Conservation (phyloP, 2,113 vertebrate genomes). For the Paracanthobrama guichenoti region DNA sequence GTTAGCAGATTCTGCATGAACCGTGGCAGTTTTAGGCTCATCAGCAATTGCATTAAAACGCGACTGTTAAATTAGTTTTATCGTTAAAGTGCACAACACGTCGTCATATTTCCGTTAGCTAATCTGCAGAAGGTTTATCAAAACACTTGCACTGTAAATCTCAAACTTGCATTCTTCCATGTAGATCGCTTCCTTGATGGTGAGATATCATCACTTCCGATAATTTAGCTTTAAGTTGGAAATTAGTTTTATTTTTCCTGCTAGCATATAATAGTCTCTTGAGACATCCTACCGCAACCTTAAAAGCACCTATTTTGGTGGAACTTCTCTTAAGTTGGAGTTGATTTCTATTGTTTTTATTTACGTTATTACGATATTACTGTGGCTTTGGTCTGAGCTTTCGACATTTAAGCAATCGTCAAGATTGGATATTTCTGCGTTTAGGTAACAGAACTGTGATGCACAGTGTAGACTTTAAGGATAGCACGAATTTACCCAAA, state of each 20-base stretch:
- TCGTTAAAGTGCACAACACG: neutral
- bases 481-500: neutral
- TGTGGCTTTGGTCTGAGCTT: conserved; percentile 39
- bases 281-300: conserved; percentile 42
- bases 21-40: neutral
- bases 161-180: conserved; percentile 14
- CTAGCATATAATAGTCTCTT: conserved; percentile 40
- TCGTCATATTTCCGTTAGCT: neutral
- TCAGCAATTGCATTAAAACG: too few relatives aligned
- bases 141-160: conserved; percentile 17
- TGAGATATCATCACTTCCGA: conserved; percentile 22
- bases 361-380: conserved; percentile 20
- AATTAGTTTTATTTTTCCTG: conserved; percentile 13
- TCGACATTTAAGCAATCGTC: conserved; percentile 35
- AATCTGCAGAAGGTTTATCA: neutral
- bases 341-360: conserved; percentile 15
- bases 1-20: neutral
- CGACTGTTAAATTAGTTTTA: neutral
- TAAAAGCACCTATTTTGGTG: conserved; percentile 51
- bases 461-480: conserved; percentile 23
- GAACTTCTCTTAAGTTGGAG: conserved; percentile 26
- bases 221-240: neutral
- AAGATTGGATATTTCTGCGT: conserved; percentile 34
- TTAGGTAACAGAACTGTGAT: conserved; percentile 14
- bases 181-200: conserved; percentile 6